Base-by-base conservation (phyloP, 2,888 invertebrate genomes). In the Ecliptopera silaceata region DNA sequence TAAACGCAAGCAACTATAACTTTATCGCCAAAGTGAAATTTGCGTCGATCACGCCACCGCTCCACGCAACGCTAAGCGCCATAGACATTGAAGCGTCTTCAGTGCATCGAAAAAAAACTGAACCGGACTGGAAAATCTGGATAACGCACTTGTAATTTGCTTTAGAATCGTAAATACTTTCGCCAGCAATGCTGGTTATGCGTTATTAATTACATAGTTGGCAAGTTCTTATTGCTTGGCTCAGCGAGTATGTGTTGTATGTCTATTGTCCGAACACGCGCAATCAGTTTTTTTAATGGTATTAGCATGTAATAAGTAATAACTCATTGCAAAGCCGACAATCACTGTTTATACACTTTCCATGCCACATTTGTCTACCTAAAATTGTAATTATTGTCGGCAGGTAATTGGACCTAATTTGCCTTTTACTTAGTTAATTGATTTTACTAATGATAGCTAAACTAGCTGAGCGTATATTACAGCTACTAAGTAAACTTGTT, bases 111-210 rank as follows among this genome's bases (percentile, higher is more conserved):
- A 82, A 80, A 34, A 64, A 80, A 76, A 64, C 69, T 65, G 67
- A 72, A 79, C 74, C 76, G 71, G 72, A 84, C 77, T 85, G 80
- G 84, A 84, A 86, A 86, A 82, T 82, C 80, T 83, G 79, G 76
- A 83, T 84, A 84, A 78, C 66, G 70, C 74, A 80, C 79, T 74
- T 77, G 69, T 75, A 80, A 81, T 80, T 80, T 73, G 71, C 79
- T 80, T 82, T 77, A 80, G 75, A 84, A 79, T 82, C 77, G 75
- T 74, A 77, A 79, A 80, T 84, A 83, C 86, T 89, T 89, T 89
- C 89, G 79, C 86, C 77, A 69, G 74, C 70, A 71, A 72, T 71
- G 74, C 72, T 61, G 74, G 69, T 78, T 77, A 79, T 80, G 77
- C 71, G 73, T 74, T 80, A 78, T 77, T 80, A 80, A 84, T 84